Evolutionary conservation across 2,888 invertebrate genomes (phyloP).

Genomic region (Scaptomyza cyrtandrae): DNA sequence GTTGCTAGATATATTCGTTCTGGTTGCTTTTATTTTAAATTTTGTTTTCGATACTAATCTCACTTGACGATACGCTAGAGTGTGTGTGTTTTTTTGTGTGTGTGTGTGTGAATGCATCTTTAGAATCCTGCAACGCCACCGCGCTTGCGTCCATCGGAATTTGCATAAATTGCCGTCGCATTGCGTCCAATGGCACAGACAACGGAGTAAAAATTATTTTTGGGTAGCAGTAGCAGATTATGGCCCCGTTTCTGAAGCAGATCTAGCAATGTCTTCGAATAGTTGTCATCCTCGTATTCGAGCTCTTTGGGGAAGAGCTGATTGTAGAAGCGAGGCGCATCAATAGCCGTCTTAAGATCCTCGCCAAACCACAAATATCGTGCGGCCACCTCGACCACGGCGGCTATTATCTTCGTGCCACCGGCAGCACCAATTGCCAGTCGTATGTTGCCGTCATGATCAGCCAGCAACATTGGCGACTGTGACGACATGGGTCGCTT

Average conservation of each 20-base stretch:
- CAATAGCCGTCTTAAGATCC: slow-evolving; percentile 89
- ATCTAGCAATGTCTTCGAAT: slow-evolving; percentile 86
- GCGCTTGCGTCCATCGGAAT: slow-evolving; percentile 92
- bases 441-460: slow-evolving; percentile 87
- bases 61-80: slow-evolving; percentile 58
- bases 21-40: not conserved
- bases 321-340: slow-evolving; percentile 92
- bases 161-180: slow-evolving; percentile 89
- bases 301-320: slow-evolving; percentile 92
- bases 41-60: slow-evolving; percentile 47
- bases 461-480: slow-evolving; percentile 92
- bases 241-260: slow-evolving; percentile 90
- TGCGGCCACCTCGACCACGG: slow-evolving; percentile 88
- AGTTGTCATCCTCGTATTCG: slow-evolving; percentile 87
- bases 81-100: slow-evolving; percentile 4
- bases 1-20: not conserved
- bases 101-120: slow-evolving; percentile 15
- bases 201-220: slow-evolving; percentile 86
- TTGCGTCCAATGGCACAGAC: slow-evolving; percentile 89
- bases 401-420: slow-evolving; percentile 94
- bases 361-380: slow-evolving; percentile 88
- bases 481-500: slow-evolving; percentile 96
- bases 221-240: slow-evolving; percentile 86
- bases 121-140: slow-evolving; percentile 91
- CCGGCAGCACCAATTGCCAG: slow-evolving; percentile 94